Evolutionary conservation across 2,113 vertebrate genomes (phyloP).

Genomic region (Syrrhaptes paradoxus): DNA sequence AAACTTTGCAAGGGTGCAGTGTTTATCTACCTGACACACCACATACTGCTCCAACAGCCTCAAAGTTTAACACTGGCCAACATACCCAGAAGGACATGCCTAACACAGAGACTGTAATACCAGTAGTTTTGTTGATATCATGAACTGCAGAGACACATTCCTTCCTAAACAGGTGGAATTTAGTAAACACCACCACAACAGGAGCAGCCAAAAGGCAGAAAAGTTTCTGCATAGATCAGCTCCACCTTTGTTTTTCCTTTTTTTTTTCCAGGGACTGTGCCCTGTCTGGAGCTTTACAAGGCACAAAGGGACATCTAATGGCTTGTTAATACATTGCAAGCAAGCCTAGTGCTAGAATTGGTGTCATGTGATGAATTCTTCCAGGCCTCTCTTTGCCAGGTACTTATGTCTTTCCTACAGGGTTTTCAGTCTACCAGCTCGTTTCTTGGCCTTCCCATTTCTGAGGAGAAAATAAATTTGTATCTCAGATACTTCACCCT

Average conservation of each 20-base stretch:
- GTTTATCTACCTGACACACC: neutral
- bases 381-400: neutral
- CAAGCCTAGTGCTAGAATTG: neutral
- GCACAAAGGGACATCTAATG: conserved; percentile 35
- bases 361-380: neutral
- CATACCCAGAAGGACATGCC: neutral
- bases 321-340: conserved; percentile 28
- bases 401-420: neutral
- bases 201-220: neutral
- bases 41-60: neutral
- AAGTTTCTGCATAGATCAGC: neutral
- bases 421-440: neutral
- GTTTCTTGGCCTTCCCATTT: neutral
- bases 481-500: neutral
- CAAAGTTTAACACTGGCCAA: neutral
- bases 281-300: neutral
- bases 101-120: neutral
- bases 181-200: neutral
- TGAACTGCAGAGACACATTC: neutral
- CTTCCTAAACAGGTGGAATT: neutral
- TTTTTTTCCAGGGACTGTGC: neutral
- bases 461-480: neutral
- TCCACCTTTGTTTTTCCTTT: neutral
- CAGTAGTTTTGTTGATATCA: neutral
- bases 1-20: neutral